Evolutionary conservation across 2,797 vertebrate genomes (phyloP).

Genomic region (Rhinophrynus dorsalis): DNA sequence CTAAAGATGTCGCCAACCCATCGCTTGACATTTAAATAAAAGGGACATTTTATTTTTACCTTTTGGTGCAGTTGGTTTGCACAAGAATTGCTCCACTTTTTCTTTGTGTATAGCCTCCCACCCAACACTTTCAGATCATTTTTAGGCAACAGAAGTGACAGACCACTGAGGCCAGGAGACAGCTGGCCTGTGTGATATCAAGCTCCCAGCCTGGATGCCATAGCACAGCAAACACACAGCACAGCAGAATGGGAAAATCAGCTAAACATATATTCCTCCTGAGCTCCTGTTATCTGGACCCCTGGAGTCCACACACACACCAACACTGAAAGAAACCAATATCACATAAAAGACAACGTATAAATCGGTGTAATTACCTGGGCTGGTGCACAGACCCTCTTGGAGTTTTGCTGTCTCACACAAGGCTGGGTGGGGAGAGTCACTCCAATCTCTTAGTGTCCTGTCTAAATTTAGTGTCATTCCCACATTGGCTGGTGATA

Average conservation of each 20-base stretch:
- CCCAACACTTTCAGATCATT: too few species aligned
- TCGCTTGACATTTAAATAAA: too few species aligned
- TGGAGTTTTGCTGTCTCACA: conserved; percentile 10
- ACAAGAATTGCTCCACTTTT: too few species aligned
- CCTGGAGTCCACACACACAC: neutral
- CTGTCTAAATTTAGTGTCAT: conserved; percentile 73
- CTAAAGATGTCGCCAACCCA: too few species aligned
- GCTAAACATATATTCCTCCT: neutral
- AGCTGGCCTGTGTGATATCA: neutral
- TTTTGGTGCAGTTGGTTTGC: too few species aligned
- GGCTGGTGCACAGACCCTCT: conserved; percentile 32
- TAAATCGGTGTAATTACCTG: conserved; percentile 7
- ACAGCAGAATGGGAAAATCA: too few species aligned
- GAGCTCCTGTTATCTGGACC: neutral
- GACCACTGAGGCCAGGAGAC: neutral
- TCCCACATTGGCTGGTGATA: conserved; percentile 58
- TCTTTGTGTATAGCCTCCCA: too few species aligned
- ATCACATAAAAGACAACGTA: neutral
- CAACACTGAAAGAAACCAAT: neutral
- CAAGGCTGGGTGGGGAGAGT: conserved; percentile 56
- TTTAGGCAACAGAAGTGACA: conserved; percentile 9
- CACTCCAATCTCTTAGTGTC: conserved; percentile 63
- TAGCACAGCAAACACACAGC: too few species aligned
- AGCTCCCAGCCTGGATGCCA: conserved; percentile 7
- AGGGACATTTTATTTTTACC: too few species aligned